Base-by-base conservation (phyloP, 2,888 invertebrate species). In the Catocala fraxini region DNA sequence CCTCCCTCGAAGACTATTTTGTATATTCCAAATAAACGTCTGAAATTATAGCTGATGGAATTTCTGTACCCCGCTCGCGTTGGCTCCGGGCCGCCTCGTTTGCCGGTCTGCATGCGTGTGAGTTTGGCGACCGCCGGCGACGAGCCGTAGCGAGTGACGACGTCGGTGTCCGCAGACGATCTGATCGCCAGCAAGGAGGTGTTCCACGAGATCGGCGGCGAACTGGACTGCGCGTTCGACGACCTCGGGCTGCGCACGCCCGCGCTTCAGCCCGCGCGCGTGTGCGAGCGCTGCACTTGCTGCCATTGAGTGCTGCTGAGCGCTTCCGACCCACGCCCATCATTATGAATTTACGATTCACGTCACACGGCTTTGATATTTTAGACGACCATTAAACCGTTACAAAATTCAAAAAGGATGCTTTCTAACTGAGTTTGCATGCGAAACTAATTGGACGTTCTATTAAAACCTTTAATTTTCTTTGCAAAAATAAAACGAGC, bases 171-270 rank as follows among this genome's bases (percentile, higher is more conserved):
- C 86, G 85, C 96, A 97, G 97, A 97, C 96, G 97, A 97, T 86
- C 95, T 97, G 95, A 96, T 97, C 93, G 94, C 95, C 84, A 96
- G 97, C 93, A 98, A 98, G 96, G 98, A 98, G 95, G 96, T 97
- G 93, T 98, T 97, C 96, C 98, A 97, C 94, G 96, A 97, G 89
- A 97, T 99, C 91, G 98, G 98, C 81, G 98, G 98, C 89, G 98
- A 98, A 93, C 95, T 99, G 95, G 98, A 99, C 95, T 95, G 96
- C 88, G 98, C 98, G 81, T 98, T 98, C 95, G 95, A 96, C 87
- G 97, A 97, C 91, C 90, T 94, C 65, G 91, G 89, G 33, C 78
- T 93, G 79, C 86, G 86, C 73, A 56, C 77, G 59, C 63, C 82
- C 63, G 71, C 79, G 12, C 25, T 70, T 13, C 56, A 70, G 51